Evolutionary conservation across 2,888 invertebrate genomes (phyloP).

Genomic region (Pristionchus fissidentatus): DNA sequence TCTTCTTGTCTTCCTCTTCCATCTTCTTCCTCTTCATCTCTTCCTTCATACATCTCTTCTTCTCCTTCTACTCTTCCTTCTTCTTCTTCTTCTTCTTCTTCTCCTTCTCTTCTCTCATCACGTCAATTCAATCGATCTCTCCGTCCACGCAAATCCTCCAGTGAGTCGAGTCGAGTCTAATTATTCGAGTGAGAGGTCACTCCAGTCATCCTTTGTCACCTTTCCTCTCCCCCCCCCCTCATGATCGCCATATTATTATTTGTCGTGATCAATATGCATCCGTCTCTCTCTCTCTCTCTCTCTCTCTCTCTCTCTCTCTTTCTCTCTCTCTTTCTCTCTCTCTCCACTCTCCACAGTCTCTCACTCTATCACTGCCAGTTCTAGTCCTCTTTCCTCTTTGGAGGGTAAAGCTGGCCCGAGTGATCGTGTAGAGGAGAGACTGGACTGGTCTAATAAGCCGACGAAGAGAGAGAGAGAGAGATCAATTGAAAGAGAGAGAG

Average conservation of each 20-base stretch:
- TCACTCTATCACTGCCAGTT: background rate
- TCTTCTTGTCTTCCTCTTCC: too few relatives aligned
- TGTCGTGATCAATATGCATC: background rate
- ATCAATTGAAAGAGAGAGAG: background rate
- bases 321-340: conserved; percentile 24
- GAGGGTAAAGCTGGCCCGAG: conserved; percentile 1
- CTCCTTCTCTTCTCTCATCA: conserved; percentile 5
- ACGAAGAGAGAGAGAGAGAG: background rate
- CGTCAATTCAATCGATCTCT: background rate
- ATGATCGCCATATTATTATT: background rate
- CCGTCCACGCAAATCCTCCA: conserved; percentile 37
- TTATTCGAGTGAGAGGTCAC: conserved; percentile 24
- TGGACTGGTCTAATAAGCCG: conserved; percentile 23
- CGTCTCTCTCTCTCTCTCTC: conserved; percentile 26
- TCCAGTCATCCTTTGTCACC: conserved; percentile 6
- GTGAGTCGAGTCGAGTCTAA: background rate
- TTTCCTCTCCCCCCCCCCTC: background rate
- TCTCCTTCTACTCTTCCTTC: background rate
- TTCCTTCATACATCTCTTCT: background rate
- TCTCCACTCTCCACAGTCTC: too few relatives aligned
- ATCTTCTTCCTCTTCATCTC: background rate
- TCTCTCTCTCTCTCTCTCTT: conserved; percentile 33
- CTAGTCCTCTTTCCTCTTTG: background rate
- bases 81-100: background rate
- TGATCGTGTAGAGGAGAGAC: background rate